Base-by-base conservation (phyloP, 2,113 vertebrate species). In the Chrysochloris asiatica region DNA sequence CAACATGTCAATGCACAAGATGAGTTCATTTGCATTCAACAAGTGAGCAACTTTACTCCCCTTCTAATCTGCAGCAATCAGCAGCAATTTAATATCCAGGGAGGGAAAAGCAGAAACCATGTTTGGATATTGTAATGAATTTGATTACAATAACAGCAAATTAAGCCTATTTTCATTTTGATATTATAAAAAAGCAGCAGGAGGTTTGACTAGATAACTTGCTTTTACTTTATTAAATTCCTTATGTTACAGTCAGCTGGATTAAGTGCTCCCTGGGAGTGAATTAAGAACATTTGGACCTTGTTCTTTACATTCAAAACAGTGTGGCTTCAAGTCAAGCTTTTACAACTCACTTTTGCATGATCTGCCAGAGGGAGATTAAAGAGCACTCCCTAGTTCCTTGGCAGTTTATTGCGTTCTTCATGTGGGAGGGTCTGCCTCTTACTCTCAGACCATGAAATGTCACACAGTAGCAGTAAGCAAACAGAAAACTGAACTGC, bases 91-190 rank as follows among this genome's bases (percentile, higher is more conserved):
- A 77, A 95, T 82, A 94, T 82, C 84, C 90, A 90, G 80, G n/a
- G 14, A 36, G 30, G 13, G 3, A 1, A 10, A 28, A n/a, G 56
- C 33, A 79, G 84, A 90, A 83, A 83, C 88, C 72, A 89, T 54
- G 61, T 92, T 92, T 90, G 79, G 54, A 82, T 92, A 73, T 65
- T 91, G 24, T 94, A 95, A 95, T 92, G 90, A 95, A 96, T 95
- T 95, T 16, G 2, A 95, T 95, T 95, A 89, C 33, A 93, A 78
- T 83, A 90, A 38, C 54, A 83, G 56, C 92, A 96, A 96, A 96
- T 96, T 95, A 97, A 96, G 54, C 86, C 81, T 83, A 93, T 94
- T 96, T 97, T 96, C 95, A 96, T 95, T 95, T 89, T 93, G 80
- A 96, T 95, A 95, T 95, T 96, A 95, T 95, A 96, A 95, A 94